Percentiles rank a stretch among this genome's conserved stretches.
These are phyloP conservation scores for Stegophylla sp. DNA, from an alignment of 2,888 invertebrate genomes.

Conservation along the genomic window DNA sequence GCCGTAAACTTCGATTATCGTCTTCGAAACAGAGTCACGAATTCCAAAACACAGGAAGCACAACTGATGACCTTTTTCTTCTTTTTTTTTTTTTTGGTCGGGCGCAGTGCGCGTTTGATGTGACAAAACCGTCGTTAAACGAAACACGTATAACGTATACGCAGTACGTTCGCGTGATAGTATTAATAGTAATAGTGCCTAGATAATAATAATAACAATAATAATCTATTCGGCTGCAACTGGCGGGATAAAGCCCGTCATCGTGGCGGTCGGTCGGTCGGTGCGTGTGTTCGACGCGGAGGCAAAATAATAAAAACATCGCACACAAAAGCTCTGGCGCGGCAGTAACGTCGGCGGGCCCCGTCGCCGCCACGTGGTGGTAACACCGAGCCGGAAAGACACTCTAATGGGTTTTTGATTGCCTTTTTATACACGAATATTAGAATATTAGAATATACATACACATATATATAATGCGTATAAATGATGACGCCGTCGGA, in stretches of 20 bases:
- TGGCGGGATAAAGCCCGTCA: neutral
- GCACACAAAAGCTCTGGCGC: neutral
- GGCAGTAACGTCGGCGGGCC: constrained; percentile 1
- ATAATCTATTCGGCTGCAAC: neutral
- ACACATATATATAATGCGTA: neutral
- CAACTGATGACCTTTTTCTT: no score
- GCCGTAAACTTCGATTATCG: no score
- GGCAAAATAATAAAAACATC: constrained; percentile 3
- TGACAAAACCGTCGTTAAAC: no score
- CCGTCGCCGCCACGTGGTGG: neutral
- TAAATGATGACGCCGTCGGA: neutral
- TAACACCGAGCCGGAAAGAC: constrained; percentile 35
- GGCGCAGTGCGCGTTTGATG: no score
- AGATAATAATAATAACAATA: neutral
- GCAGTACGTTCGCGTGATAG: neutral
- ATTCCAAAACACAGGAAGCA: no score
- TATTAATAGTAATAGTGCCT: neutral
- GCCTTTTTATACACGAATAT: constrained; percentile 53
- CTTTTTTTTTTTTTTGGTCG: no score
- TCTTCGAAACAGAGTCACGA: no score
- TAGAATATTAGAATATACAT: constrained; percentile 17
- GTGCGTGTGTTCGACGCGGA: constrained; percentile 9
- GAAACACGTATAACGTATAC: no score
- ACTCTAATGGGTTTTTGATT: constrained; percentile 57
- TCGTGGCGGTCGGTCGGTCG: no score